Conservation (phyloP, 2,888 invertebrate species). For the Campoletis raptor region DNA sequence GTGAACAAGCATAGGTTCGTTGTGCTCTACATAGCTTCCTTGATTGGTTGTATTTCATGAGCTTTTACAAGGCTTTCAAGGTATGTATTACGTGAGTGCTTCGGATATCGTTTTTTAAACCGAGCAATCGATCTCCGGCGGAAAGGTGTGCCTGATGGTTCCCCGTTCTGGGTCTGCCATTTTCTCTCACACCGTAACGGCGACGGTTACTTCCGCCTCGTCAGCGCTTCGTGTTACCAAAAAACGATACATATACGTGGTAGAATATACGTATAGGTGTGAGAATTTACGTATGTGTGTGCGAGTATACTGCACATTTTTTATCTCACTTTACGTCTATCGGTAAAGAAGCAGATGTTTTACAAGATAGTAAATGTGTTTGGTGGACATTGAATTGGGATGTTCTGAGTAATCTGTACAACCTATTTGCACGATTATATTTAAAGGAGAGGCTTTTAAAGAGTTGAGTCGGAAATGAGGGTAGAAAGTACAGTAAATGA, state of each 20-base stretch:
- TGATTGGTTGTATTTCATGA: constrained; percentile 52
- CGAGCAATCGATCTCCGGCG: constrained; percentile 56
- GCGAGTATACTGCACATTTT: constrained; percentile 1
- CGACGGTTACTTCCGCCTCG: constrained; percentile 43
- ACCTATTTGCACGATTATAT: constrained; percentile 44
- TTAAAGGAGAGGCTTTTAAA: constrained; percentile 36
- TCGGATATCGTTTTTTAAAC: constrained; percentile 52
- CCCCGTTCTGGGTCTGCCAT: constrained; percentile 27
- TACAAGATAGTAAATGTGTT: constrained; percentile 12
- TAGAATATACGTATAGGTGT: not conserved
- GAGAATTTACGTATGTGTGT: not conserved
- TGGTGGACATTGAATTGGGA: constrained; percentile 48
- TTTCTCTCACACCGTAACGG: constrained; percentile 26
- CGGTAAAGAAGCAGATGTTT: constrained; percentile 36
- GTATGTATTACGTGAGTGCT: constrained; percentile 46
- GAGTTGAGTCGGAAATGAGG: constrained; percentile 17
- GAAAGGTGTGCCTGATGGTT: constrained; percentile 32
- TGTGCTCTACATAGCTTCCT: constrained; percentile 22
- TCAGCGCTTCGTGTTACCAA: not conserved
- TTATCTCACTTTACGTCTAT: constrained; percentile 41
- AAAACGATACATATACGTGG: constrained; percentile 14
- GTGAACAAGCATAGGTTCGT: not conserved
- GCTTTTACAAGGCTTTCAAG: constrained; percentile 50
- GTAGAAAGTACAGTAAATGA: constrained; percentile 13
- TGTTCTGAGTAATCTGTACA: constrained; percentile 55